phyloP scores from a whole-genome alignment of 1,140 invertebrate genomes.

The Drosophila bifasciata region DNA sequence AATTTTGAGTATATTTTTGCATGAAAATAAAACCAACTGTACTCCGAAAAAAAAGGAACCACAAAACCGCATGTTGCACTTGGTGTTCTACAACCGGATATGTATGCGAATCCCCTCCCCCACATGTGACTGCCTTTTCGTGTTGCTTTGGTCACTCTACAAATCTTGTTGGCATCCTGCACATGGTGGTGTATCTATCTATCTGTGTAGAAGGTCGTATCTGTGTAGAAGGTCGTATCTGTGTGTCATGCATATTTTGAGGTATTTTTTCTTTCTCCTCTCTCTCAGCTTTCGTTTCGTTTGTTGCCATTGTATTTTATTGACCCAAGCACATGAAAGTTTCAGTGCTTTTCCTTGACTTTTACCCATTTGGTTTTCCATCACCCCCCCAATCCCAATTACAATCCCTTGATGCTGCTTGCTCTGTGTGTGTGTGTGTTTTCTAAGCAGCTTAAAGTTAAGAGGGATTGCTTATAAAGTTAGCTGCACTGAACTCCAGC shows the following conservation, averaged over 20 bases:
- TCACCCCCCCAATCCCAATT: not conserved
- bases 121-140: slow-evolving; percentile 7
- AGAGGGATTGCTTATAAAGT: slow-evolving; percentile 51
- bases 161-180: slow-evolving; percentile 53
- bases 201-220: slow-evolving; percentile 30
- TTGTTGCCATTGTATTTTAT: slow-evolving; percentile 54
- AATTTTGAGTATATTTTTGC: slow-evolving; percentile 6
- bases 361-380: slow-evolving; percentile 31
- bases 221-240: slow-evolving; percentile 12
- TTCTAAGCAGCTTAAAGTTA: slow-evolving; percentile 69
- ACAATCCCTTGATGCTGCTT: slow-evolving; percentile 6
- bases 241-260: slow-evolving; percentile 45
- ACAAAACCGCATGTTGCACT: too few relatives aligned
- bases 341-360: slow-evolving; percentile 28
- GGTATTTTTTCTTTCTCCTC: slow-evolving; percentile 26
- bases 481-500: slow-evolving; percentile 65
- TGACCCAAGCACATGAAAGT: slow-evolving; percentile 44
- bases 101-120: slow-evolving; percentile 4
- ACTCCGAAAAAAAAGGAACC: not conserved
- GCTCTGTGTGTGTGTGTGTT: too few relatives aligned
- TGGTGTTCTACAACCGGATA: slow-evolving; percentile 33
- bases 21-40: slow-evolving; percentile 42
- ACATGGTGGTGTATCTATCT: slow-evolving; percentile 6
- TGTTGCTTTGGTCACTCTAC: slow-evolving; percentile 23
- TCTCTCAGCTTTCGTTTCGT: slow-evolving; percentile 20